Evolutionary conservation across 2,888 invertebrate genomes (phyloP), one percentile per base, ranked within the genome.

Genomic region (Phymatocera aterrima): DNA sequence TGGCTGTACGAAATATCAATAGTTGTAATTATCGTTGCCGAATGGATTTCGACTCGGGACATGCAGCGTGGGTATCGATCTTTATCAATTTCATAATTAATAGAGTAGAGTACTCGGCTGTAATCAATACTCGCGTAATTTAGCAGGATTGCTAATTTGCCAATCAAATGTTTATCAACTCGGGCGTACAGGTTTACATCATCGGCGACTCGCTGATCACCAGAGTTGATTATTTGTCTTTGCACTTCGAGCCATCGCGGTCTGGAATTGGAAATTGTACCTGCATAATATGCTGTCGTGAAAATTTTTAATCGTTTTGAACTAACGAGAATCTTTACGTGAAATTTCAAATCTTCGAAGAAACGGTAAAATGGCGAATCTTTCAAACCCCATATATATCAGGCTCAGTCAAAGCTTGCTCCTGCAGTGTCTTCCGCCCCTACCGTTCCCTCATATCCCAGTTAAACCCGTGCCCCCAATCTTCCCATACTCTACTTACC

Each of bases 91-190:
- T 72, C 51, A 8, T 72, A 51, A 72, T 72, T 72, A 72, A 34
- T 34, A 18, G 28, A 72, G 70, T 18, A 34, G 51, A 43, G 28
- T 72, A 51, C 31, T 15, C 15, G 24, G 51, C 18, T 40, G 70
- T 18, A 72, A 72, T 72, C 48, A 72, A 51, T 51, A 48, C 51
- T 31, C 21, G 18, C 31, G 48, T 72, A 48, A 51, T 72, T 72
- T 18, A 15, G 51, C 34, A n/a, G 34, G 70, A 72, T 51, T n/a
- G 51, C 70, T 51, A 72, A 72, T 72, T 51, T 51, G 51, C 48
- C 70, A 28, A 31, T 72, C 70, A 72, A 72, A 72, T 72, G 70
- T 72, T 72, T 48, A 72, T 72, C 70, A 21, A 72, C 48, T 51
- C 18, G 12, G 34, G 48, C 18, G 68, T 24, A 43, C 43, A 5